phyloP scores from a whole-genome alignment of 2,113 vertebrate species.

The Microcebus ravelobensis region DNA sequence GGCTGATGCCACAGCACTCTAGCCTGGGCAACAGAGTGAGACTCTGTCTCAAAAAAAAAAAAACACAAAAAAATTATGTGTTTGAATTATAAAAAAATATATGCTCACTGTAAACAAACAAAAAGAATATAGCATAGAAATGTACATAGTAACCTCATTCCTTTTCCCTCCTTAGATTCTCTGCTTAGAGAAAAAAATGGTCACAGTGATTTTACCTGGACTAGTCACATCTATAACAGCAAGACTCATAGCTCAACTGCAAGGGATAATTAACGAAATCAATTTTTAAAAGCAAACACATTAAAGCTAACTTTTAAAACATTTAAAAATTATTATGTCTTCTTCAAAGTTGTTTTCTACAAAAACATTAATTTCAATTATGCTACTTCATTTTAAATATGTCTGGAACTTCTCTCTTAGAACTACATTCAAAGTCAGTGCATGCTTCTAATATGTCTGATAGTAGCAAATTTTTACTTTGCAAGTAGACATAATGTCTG shows the following conservation, averaged over 20 bases:
- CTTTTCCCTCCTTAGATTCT: not conserved
- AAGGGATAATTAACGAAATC: not conserved
- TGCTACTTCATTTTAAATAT: slow-evolving; percentile 20
- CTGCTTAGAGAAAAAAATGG: not conserved
- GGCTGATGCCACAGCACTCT: too few relatives aligned
- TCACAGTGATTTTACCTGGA: not conserved
- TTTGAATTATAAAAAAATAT: not conserved
- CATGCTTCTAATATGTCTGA: not conserved
- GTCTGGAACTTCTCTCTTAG: slow-evolving; percentile 25
- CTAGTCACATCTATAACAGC: not conserved
- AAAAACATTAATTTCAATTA: not conserved
- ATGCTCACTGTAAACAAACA: not conserved
- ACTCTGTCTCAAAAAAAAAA: too few relatives aligned
- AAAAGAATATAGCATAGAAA: not conserved
- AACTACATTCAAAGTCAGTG: not conserved
- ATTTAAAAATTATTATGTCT: not conserved
- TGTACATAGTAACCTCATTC: not conserved
- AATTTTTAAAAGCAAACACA: not conserved
- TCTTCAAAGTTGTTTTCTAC: slow-evolving; percentile 35
- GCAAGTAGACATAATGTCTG: not conserved
- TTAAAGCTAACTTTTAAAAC: not conserved
- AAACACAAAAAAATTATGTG: not conserved
- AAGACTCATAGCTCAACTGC: not conserved
- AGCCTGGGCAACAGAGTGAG: too few relatives aligned
- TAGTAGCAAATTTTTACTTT: slow-evolving; percentile 15